phyloP scores from a whole-genome alignment of 2,113 vertebrate species.

The Tichodroma muraria region DNA sequence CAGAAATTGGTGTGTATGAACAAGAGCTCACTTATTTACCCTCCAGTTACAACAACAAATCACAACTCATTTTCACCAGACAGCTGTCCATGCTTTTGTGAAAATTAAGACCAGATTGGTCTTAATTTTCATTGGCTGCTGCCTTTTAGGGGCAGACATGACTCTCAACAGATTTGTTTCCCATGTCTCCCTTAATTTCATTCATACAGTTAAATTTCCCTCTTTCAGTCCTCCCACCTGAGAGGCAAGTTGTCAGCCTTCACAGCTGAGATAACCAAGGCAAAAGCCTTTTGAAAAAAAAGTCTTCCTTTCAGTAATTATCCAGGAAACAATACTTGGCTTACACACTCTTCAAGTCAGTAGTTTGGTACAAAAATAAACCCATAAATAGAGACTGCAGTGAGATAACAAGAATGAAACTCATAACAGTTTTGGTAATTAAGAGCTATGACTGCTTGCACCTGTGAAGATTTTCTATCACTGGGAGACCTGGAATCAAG shows the following conservation, averaged over 20 bases:
- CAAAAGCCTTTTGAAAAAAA: no score
- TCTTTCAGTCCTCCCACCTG: background rate
- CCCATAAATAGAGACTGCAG: background rate
- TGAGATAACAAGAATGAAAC: background rate
- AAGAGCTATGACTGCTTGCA: background rate
- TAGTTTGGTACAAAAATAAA: background rate
- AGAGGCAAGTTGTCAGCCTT: background rate
- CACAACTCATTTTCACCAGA: background rate
- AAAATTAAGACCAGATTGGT: background rate
- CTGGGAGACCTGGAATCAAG: background rate
- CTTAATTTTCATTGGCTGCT: accelerated
- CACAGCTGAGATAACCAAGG: background rate
- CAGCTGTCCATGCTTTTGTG: background rate
- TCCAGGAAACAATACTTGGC: background rate
- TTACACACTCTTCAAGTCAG: accelerated
- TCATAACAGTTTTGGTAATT: background rate
- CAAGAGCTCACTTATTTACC: background rate
- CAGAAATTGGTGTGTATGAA: background rate
- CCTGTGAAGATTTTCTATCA: background rate
- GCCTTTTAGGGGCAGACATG: background rate
- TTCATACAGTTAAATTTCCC: background rate
- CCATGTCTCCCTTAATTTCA: background rate
- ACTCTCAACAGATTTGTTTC: background rate
- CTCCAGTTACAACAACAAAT: background rate
- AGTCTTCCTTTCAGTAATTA: background rate